phyloP scores from a whole-genome alignment of 2,113 vertebrate species.

The Poicephalus meyeri region DNA sequence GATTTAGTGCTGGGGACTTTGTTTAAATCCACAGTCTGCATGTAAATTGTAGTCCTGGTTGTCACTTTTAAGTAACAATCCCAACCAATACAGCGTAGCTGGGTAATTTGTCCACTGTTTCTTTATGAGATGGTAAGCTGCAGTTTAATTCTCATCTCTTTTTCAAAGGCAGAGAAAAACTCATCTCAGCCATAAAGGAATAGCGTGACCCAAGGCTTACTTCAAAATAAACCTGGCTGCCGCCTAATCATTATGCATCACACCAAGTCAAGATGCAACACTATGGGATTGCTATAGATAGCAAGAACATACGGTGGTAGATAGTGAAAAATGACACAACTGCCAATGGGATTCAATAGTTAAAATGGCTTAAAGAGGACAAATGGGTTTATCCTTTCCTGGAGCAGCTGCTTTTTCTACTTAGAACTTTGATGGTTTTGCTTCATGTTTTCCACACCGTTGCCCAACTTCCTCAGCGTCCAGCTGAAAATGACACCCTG shows the following conservation, averaged over 20 bases:
- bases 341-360: background rate
- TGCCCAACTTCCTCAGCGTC: background rate
- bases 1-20: constrained; percentile 17
- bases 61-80: constrained; percentile 43
- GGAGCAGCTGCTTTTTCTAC: background rate
- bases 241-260: background rate
- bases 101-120: constrained; percentile 47
- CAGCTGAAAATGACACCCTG: background rate
- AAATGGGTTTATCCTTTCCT: background rate
- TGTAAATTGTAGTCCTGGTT: constrained; percentile 46
- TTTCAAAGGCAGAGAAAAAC: constrained; percentile 30
- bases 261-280: background rate
- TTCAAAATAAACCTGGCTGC: background rate
- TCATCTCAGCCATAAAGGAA: constrained; percentile 12
- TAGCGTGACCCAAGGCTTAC: background rate
- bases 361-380: background rate
- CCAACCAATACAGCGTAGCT: background rate
- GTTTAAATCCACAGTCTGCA: background rate
- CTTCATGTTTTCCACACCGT: rapidly evolving
- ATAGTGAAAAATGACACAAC: background rate
- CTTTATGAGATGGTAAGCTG: constrained; percentile 44
- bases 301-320: background rate
- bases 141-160: constrained; percentile 24
- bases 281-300: background rate
- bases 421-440: background rate